phyloP scores from a whole-genome alignment of 2,888 invertebrate species.

The Dicyrtoma fusca region DNA sequence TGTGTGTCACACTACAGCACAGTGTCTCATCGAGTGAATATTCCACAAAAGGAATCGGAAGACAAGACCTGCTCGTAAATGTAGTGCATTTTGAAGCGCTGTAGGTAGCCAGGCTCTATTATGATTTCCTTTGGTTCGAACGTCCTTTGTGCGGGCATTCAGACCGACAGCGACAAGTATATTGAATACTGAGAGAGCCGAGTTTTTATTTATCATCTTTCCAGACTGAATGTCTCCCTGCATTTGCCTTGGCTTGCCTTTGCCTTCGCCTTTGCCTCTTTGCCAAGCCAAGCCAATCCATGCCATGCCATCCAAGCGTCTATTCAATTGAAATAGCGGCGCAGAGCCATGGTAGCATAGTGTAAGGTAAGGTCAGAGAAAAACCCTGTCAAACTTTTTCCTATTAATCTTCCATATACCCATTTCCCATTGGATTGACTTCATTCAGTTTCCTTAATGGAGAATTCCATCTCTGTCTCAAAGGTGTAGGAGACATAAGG shows the following conservation, averaged over 20 bases:
- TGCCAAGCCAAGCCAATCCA: no score
- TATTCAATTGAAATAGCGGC: constrained; percentile 2
- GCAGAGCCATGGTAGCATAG: not conserved
- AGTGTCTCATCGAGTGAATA: constrained; percentile 22
- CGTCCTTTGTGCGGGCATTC: constrained; percentile 12
- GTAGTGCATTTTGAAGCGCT: constrained; percentile 26
- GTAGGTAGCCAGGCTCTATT: constrained; percentile 28
- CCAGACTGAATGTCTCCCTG: constrained; percentile 21
- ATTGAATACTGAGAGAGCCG: constrained; percentile 25
- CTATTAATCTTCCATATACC: constrained; percentile 35
- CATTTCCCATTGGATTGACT: constrained; percentile 36
- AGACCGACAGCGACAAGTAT: constrained; percentile 18
- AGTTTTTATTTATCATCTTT: constrained; percentile 34
- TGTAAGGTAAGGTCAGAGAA: constrained; percentile 14
- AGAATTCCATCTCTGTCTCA: constrained; percentile 31
- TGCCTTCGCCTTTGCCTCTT: no score
- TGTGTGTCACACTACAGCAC: constrained; percentile 9
- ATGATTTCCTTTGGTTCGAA: constrained; percentile 7
- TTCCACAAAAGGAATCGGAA: constrained; percentile 24
- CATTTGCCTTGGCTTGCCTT: no score
- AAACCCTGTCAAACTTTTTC: constrained; percentile 32
- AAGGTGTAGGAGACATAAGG: no score
- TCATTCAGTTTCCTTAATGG: constrained; percentile 35
- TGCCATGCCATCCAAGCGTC: not conserved
- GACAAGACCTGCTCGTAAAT: constrained; percentile 23